Conservation (phyloP, 2,888 invertebrate species). For the Ichneumoninae sp. region DNA sequence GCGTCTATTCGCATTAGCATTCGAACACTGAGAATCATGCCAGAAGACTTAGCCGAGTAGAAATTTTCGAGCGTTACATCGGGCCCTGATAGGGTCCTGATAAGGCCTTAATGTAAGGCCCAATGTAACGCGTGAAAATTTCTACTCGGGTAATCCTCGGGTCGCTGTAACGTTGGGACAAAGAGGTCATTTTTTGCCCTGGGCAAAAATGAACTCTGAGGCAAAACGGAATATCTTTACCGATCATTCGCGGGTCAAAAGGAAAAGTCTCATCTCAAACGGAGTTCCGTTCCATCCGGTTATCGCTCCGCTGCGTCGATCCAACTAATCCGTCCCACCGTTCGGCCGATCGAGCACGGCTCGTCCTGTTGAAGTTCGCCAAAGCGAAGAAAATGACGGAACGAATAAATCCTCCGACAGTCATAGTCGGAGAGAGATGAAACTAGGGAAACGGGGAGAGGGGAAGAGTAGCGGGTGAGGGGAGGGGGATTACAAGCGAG, state of each 20-base stretch:
- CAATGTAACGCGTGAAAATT: too few species aligned
- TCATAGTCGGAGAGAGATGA: not conserved
- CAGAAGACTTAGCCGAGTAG: not conserved
- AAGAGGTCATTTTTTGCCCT: not conserved
- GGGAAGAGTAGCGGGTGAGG: not conserved
- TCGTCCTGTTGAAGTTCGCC: not conserved
- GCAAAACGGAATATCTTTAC: not conserved
- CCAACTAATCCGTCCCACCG: not conserved
- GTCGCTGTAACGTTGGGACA: not conserved
- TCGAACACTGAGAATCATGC: not conserved
- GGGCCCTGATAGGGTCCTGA: too few species aligned
- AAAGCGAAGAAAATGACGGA: constrained; percentile 3
- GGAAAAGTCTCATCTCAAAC: not conserved
- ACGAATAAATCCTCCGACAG: constrained; percentile 3
- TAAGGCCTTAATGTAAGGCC: too few species aligned
- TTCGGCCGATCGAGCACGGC: not conserved
- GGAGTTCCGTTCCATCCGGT: not conserved
- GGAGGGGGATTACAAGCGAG: constrained; percentile 56
- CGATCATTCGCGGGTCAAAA: too few species aligned
- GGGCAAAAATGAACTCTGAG: not conserved
- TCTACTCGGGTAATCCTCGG: too few species aligned
- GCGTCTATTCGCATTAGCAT: constrained; percentile 32
- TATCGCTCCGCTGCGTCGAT: not conserved
- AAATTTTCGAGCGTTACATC: too few species aligned
- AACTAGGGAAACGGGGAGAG: not conserved